phyloP scores from a whole-genome alignment of 2,888 invertebrate species.

The Mythimna vitellina region DNA sequence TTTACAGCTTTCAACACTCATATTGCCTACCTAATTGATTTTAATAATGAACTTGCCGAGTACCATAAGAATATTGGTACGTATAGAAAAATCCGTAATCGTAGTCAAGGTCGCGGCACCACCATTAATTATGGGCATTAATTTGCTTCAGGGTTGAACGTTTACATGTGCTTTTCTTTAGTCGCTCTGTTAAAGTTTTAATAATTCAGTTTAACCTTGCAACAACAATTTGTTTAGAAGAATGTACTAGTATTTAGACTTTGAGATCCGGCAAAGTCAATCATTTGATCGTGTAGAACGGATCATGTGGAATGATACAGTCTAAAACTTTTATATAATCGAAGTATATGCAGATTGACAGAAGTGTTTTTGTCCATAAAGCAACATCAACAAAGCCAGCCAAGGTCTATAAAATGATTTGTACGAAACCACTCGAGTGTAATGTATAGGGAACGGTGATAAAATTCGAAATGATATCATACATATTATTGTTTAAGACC shows the following conservation, averaged over 20 bases:
- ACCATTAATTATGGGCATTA: conserved; percentile 58
- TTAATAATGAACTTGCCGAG: conserved; percentile 51
- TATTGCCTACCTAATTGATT: conserved; percentile 56
- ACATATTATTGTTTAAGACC: conserved; percentile 41
- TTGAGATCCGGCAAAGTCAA: conserved; percentile 44
- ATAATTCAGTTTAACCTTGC: conserved; percentile 56
- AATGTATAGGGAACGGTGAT: conserved; percentile 28
- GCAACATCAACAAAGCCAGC: conserved; percentile 16
- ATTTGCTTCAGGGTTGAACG: conserved; percentile 50
- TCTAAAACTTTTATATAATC: conserved; percentile 13
- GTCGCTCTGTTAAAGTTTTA: conserved; percentile 39
- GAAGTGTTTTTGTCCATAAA: conserved; percentile 27
- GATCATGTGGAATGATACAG: conserved; percentile 13
- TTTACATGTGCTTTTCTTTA: conserved; percentile 43
- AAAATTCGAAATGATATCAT: conserved; percentile 56
- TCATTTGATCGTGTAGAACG: conserved; percentile 28
- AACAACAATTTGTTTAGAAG: conserved; percentile 46
- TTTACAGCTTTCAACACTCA: conserved; percentile 59
- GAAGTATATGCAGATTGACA: conserved; percentile 1
- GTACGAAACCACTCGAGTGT: conserved; percentile 21
- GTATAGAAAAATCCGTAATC: conserved; percentile 52
- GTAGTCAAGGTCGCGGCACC: conserved; percentile 49
- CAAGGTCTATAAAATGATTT: conserved; percentile 30
- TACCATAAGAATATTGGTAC: conserved; percentile 61
- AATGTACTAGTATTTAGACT: conserved; percentile 54